A percentile compares a stretch with the other conserved stretches of the same genome.
These are phyloP conservation scores for Chaenogobius annularis DNA, from an alignment of 2,113 vertebrate genomes.

Conservation along the genomic window DNA sequence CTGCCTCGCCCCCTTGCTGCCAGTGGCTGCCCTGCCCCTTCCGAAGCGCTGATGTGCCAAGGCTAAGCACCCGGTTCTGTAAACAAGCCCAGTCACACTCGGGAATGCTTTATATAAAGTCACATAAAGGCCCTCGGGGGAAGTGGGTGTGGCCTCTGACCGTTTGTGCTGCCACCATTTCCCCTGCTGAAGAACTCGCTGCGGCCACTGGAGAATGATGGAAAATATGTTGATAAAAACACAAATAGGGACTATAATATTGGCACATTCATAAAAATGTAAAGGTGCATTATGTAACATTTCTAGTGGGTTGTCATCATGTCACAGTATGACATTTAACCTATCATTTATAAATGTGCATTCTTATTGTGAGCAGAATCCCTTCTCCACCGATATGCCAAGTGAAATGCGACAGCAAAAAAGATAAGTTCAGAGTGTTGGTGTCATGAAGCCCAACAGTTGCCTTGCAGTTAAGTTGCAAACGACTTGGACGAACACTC, in stretches of 20 bases:
- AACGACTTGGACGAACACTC: constrained; percentile 1
- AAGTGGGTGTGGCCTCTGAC: constrained; percentile 73
- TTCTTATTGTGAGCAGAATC: no score
- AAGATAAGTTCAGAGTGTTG: background rate
- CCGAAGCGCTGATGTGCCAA: constrained; percentile 67
- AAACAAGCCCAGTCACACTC: constrained; percentile 79
- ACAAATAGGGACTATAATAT: background rate
- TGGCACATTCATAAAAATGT: background rate
- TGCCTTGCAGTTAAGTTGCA: constrained; percentile 3
- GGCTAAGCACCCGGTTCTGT: constrained; percentile 73
- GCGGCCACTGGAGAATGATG: constrained; percentile 40
- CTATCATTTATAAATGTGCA: no score
- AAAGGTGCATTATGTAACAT: background rate
- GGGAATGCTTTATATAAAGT: constrained; percentile 81
- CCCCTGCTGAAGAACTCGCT: constrained; percentile 5
- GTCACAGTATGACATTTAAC: no score
- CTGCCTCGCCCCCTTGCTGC: constrained; percentile 69
- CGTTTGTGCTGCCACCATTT: constrained; percentile 32
- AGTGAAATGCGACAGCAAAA: no score
- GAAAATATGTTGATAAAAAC: constrained; percentile 57
- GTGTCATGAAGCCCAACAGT: background rate
- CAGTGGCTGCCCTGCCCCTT: constrained; percentile 78
- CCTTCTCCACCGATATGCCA: no score
- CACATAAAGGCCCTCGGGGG: constrained; percentile 73
- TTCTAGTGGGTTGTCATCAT: no score